Evolutionary conservation across 1,140 invertebrate genomes (phyloP).

Genomic region (Drosophila jambulina): DNA sequence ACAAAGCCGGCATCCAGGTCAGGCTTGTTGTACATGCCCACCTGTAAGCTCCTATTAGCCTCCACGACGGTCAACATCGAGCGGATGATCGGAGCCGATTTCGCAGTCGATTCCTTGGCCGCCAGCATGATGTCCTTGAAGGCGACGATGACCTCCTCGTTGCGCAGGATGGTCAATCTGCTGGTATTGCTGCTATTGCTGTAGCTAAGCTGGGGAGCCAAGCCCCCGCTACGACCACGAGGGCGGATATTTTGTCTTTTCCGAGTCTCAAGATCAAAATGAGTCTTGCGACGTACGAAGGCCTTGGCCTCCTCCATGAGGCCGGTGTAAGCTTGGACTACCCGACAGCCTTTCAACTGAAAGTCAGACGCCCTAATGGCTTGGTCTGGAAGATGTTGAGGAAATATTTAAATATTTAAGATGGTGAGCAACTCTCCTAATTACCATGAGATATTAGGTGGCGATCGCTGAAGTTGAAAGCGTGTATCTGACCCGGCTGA

Average conservation of each 20-base stretch:
- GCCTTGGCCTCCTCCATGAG: slow-evolving; percentile 15
- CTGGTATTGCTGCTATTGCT: not conserved
- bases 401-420: not conserved
- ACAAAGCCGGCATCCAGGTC: slow-evolving; percentile 11
- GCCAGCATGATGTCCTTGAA: slow-evolving; percentile 1
- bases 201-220: not conserved
- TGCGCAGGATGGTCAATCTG: slow-evolving; percentile 21
- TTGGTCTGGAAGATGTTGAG: slow-evolving; percentile 15
- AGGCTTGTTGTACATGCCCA: not conserved
- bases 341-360: slow-evolving; percentile 19
- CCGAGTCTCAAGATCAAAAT: not conserved
- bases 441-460: slow-evolving; percentile 43
- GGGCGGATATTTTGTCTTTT: too few species aligned
- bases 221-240: not conserved
- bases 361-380: slow-evolving; percentile 28
- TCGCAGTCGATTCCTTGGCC: too few species aligned
- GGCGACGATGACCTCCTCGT: not conserved
- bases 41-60: not conserved
- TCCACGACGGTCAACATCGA: rapidly evolving
- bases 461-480: slow-evolving; percentile 35
- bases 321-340: slow-evolving; percentile 59
- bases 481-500: slow-evolving; percentile 16
- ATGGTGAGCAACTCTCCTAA: not conserved
- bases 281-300: slow-evolving; percentile 6
- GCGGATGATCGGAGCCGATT: slow-evolving; percentile 2